Evolutionary conservation across 2,888 invertebrate species (phyloP).

Genomic region (Eristalis intricaria): DNA sequence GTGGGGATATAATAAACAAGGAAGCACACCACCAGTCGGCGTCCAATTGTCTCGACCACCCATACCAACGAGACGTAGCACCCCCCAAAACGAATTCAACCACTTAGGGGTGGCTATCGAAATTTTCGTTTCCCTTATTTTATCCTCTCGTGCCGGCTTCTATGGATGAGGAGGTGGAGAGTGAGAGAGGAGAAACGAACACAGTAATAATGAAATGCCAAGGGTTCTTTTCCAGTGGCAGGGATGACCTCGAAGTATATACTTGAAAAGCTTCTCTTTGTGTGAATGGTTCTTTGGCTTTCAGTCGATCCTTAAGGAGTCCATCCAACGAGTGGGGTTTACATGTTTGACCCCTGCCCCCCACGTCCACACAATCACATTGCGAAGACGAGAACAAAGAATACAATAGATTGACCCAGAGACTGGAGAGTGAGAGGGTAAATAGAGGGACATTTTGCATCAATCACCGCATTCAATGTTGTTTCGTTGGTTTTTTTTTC

Average conservation of each 20-base stretch:
- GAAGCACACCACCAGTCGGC: constrained; percentile 51
- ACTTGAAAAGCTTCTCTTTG: constrained; percentile 16
- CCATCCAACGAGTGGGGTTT: not conserved
- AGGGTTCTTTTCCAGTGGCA: constrained; percentile 26
- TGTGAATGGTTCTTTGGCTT: not conserved
- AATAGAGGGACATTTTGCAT: constrained; percentile 31
- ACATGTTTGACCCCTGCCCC: not conserved
- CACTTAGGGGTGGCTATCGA: constrained; percentile 63
- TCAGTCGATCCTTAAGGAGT: not conserved
- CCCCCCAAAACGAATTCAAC: constrained; percentile 9
- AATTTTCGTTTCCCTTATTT: constrained; percentile 17
- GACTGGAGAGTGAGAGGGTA: not conserved
- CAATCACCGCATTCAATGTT: constrained; percentile 39
- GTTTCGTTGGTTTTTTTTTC: not conserved
- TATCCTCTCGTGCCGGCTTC: not conserved
- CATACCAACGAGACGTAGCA: constrained; percentile 40
- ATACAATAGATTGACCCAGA: not conserved
- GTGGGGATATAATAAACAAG: constrained; percentile 24
- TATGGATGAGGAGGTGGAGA: not conserved
- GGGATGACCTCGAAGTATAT: constrained; percentile 58
- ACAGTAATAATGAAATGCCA: constrained; percentile 53
- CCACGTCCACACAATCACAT: not conserved
- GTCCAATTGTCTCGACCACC: constrained; percentile 70
- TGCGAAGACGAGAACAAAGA: not conserved
- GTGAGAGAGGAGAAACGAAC: not conserved